phyloP scores from a whole-genome alignment of 2,113 vertebrate genomes.

The Heliornis fulica region DNA sequence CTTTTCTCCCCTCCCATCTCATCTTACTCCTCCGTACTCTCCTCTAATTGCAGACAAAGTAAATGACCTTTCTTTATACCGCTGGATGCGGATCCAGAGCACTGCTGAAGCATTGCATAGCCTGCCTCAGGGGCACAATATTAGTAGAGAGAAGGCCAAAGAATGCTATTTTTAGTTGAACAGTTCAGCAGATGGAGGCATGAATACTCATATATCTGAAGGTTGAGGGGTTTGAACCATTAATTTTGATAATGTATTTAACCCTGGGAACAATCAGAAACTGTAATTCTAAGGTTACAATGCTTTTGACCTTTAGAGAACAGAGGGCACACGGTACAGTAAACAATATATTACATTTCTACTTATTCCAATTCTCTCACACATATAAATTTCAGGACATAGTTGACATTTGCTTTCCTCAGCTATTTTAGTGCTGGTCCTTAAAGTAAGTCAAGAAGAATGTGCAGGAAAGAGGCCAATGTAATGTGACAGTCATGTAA shows the following conservation, averaged over 20 bases:
- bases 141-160: conserved; percentile 75
- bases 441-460: conserved; percentile 77
- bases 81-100: conserved; percentile 59
- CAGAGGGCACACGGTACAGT: conserved; percentile 78
- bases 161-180: conserved; percentile 86
- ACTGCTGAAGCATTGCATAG: conserved; percentile 71
- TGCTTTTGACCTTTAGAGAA: conserved; percentile 88
- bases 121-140: conserved; percentile 77
- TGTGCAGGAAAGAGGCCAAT: conserved; percentile 65
- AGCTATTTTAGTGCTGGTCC: conserved; percentile 80
- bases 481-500: conserved; percentile 75
- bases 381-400: conserved; percentile 82
- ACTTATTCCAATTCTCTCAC: conserved; percentile 88
- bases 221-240: conserved; percentile 85
- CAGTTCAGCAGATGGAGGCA: conserved; percentile 86
- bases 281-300: conserved; percentile 84
- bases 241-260: conserved; percentile 97
- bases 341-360: conserved; percentile 92
- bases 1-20: background rate
- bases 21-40: background rate
- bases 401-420: conserved; percentile 91
- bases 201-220: conserved; percentile 89
- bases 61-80: conserved; percentile 63
- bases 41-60: conserved; percentile 44
- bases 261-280: conserved; percentile 96